These are phyloP conservation scores for Acrocephalus arundinaceus DNA, from an alignment of 2,113 vertebrate genomes.

Conservation along the genomic window DNA sequence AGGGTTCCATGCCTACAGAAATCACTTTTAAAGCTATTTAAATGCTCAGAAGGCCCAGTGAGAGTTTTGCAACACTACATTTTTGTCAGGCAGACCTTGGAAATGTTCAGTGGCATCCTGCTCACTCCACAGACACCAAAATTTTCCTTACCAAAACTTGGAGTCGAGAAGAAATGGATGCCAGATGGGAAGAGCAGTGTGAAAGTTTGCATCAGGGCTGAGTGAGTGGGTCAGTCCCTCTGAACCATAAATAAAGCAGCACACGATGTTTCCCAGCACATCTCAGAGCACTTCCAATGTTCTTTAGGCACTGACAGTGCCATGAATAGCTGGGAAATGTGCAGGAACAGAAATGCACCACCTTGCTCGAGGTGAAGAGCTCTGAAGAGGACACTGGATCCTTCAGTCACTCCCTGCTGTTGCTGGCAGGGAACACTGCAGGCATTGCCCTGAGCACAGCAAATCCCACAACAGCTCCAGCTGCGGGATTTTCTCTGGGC, in stretches of 20 bases:
- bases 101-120: not conserved
- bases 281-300: not conserved
- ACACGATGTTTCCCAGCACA: not conserved
- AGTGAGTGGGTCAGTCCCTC: not conserved
- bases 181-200: not conserved
- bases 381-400: not conserved
- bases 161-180: not conserved
- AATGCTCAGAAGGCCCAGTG: not conserved
- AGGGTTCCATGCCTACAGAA: not conserved
- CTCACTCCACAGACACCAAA: not conserved
- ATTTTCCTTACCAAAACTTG: not conserved
- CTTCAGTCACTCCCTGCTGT: not conserved
- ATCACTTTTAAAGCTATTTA: not conserved
- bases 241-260: not conserved
- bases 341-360: not conserved
- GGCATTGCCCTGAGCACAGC: not conserved
- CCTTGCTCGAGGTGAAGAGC: not conserved
- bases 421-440: not conserved
- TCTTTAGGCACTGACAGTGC: not conserved
- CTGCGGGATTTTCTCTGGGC: not conserved
- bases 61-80: not conserved
- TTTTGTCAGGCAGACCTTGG: not conserved
- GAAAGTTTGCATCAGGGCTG: not conserved
- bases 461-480: not conserved
- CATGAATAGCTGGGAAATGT: rapidly evolving